Evolutionary conservation across 2,888 invertebrate species (phyloP).

Genomic region (Papilio demoleus): DNA sequence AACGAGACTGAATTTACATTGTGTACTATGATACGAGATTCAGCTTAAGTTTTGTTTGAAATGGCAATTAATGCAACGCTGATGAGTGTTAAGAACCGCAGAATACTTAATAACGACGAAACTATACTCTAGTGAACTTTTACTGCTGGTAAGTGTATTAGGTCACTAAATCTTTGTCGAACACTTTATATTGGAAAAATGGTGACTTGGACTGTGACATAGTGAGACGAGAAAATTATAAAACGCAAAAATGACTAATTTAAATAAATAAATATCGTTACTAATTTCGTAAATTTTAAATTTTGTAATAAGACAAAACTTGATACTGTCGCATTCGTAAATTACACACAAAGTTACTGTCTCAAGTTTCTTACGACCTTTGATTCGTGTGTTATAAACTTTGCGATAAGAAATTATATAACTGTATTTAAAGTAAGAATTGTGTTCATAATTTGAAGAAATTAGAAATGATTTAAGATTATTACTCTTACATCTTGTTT

Average conservation of each 20-base stretch:
- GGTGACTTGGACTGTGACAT: too few species aligned
- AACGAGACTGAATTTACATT: constrained; percentile 34
- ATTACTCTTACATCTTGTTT: not conserved
- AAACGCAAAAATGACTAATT: too few species aligned
- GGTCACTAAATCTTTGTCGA: not conserved
- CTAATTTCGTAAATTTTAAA: too few species aligned
- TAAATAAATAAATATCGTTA: too few species aligned
- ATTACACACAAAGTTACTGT: constrained; percentile 4
- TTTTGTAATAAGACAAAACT: not conserved
- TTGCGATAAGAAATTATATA: constrained; percentile 7
- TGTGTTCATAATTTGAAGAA: not conserved
- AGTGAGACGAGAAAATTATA: too few species aligned
- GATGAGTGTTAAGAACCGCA: constrained; percentile 29
- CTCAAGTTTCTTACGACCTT: constrained; percentile 4
- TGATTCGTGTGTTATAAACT: constrained; percentile 12
- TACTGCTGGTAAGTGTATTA: not conserved
- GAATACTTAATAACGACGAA: not conserved
- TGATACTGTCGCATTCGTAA: not conserved
- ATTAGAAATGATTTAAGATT: constrained; percentile 3
- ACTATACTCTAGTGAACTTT: not conserved
- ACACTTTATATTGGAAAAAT: too few species aligned
- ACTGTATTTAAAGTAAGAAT: not conserved
- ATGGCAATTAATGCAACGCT: constrained; percentile 30
- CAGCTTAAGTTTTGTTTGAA: constrained; percentile 21
- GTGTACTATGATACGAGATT: constrained; percentile 19